Conservation (phyloP, 2,113 vertebrate species). For the Myanophis thanlyinensis region DNA sequence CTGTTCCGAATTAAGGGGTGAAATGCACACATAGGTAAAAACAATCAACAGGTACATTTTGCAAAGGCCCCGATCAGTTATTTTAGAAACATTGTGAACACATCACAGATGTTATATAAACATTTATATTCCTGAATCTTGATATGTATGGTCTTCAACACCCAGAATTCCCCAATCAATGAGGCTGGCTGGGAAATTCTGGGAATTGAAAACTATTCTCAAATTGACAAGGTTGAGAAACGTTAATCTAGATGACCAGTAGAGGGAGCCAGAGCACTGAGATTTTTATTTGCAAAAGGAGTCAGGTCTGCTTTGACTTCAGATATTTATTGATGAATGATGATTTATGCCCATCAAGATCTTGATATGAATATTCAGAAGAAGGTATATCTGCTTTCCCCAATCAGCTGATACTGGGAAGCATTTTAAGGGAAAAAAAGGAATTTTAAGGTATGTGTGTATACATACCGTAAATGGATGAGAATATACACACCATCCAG, state of each 20-base stretch:
- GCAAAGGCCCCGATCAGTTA: not conserved
- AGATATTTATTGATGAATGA: not conserved
- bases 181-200: not conserved
- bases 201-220: not conserved
- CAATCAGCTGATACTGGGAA: not conserved
- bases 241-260: conserved; percentile 29
- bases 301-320: not conserved
- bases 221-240: not conserved
- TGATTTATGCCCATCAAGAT: not conserved
- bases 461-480: not conserved
- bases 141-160: not conserved
- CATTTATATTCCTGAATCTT: not conserved
- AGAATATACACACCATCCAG: not conserved
- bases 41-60: not conserved
- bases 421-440: not conserved
- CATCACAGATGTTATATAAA: not conserved
- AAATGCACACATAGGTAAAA: not conserved
- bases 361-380: not conserved
- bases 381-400: not conserved
- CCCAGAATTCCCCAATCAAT: not conserved
- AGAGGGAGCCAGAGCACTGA: conserved; percentile 47
- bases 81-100: not conserved
- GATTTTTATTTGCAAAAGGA: not conserved
- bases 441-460: not conserved
- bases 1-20: not conserved